Percentiles rank a stretch among this genome's conserved stretches.
These are phyloP conservation scores for Heliconius hermathena DNA, from an alignment of 1,140 invertebrate genomes.

Conservation along the genomic window DNA sequence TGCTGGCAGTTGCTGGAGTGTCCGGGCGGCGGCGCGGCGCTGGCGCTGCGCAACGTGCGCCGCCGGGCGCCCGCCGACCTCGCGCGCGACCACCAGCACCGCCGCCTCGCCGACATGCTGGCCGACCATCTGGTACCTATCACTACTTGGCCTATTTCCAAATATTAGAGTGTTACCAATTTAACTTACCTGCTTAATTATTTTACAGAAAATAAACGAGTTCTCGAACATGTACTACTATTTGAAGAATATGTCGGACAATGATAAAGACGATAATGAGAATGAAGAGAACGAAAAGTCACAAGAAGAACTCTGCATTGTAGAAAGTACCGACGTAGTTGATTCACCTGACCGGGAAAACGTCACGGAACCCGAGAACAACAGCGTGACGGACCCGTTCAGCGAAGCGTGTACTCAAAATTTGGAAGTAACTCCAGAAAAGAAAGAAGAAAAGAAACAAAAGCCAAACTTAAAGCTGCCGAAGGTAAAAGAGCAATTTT, in stretches of 20 bases:
- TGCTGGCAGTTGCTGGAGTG: conserved; percentile 92
- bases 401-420: conserved; percentile 78
- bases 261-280: conserved; percentile 65
- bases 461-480: conserved; percentile 66
- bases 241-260: conserved; percentile 89
- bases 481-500: conserved; percentile 71
- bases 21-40: conserved; percentile 90
- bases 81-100: conserved; percentile 88
- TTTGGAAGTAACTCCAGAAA: conserved; percentile 67
- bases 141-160: not conserved
- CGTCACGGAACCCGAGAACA: conserved; percentile 33
- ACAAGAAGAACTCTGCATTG: conserved; percentile 56
- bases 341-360: conserved; percentile 55
- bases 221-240: conserved; percentile 92
- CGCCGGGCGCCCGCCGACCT: conserved; percentile 91
- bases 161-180: conserved; percentile 76
- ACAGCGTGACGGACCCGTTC: conserved; percentile 66
- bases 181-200: conserved; percentile 16
- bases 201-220: conserved; percentile 87
- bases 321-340: conserved; percentile 67
- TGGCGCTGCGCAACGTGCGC: conserved; percentile 89
- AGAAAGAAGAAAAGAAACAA: conserved; percentile 55
- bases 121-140: conserved; percentile 87
- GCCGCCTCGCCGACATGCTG: conserved; percentile 87
- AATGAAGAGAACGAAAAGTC: conserved; percentile 59